Evolutionary conservation across 2,888 invertebrate genomes (phyloP), one percentile per base, ranked within the genome.

Genomic region (Pristionchus japonicus): DNA sequence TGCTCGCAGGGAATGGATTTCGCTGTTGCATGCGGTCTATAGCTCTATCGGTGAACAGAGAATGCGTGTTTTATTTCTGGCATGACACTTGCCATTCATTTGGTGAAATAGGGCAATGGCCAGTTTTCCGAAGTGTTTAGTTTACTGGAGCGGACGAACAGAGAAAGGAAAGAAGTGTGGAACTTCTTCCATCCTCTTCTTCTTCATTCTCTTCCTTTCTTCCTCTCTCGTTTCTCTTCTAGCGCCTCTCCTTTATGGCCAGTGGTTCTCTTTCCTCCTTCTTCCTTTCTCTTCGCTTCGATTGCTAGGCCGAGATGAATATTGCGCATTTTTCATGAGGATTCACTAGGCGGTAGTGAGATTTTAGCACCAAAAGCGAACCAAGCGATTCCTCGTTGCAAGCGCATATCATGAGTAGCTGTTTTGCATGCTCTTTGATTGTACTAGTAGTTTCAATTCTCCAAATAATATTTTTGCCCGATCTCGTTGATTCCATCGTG

Each of bases 211-310:
- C n/a, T n/a, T n/a, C 49, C 49, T 49, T 49, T 49, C 49, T 49
- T 49, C 6, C 52, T 20, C 52, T 52, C 52, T 52, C 52, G 17
- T 11, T 17, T 11, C n/a, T n/a, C 37, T 1, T 80, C 49, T 47
- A 27, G 9, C 52, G 23, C 43, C 52, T 83, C 52, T 52, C 52
- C 52, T 83, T 52, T 83, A 83, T 52, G 52, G 31, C 7, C 52
- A 34, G 52, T 52, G 9, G 37, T 49, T 34, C 52, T 43, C 52
- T 34, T 49, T n/a, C 17, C 49, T 13, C 47, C 27, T n/a, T 2
- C 6, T 74, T 37, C 20, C 31, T 77, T 77, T 40, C n/a, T 52
- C 52, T 52, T 77, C 77, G 77, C 52, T 52, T 77, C 77, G 77
- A 77, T 77, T 43, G 77, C 77, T 47, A 40, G 57, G 4, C 23